Conservation (phyloP, 2,888 invertebrate species). For the Creontiades dilutus region DNA sequence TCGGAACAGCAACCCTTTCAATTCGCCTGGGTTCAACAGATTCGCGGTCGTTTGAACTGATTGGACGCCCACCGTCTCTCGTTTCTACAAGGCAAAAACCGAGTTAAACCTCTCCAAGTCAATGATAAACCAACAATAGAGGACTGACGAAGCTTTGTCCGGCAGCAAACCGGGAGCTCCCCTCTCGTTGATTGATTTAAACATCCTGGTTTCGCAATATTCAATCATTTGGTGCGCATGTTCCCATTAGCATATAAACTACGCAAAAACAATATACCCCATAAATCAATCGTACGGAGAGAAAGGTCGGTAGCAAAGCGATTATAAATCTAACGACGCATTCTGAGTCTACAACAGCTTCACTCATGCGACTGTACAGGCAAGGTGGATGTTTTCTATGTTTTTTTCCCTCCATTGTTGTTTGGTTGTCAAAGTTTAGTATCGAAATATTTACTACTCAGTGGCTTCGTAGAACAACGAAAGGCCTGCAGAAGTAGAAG, state of each 20-base stretch:
- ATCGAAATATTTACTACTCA: background rate
- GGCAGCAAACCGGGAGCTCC: background rate
- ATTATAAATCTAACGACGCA: constrained; percentile 65
- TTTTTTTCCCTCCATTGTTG: background rate
- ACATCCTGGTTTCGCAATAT: constrained; percentile 69
- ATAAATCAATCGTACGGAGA: constrained; percentile 57
- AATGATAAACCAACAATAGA: constrained; percentile 61
- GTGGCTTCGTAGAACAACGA: too few relatives aligned
- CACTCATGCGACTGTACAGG: background rate
- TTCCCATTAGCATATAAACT: constrained; percentile 64
- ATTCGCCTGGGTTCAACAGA: too few relatives aligned
- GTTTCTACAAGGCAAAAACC: constrained; percentile 20
- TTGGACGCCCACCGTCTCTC: background rate
- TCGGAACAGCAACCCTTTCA: too few relatives aligned
- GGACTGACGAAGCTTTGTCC: constrained; percentile 61
- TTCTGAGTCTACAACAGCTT: constrained; percentile 5
- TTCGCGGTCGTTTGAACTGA: background rate
- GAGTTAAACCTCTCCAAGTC: constrained; percentile 26
- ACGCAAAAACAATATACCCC: constrained; percentile 56
- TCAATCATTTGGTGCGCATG: constrained; percentile 60
- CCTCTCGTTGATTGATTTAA: constrained; percentile 64
- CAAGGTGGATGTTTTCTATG: constrained; percentile 3
- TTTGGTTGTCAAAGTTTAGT: background rate
- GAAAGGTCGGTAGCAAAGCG: constrained; percentile 51
- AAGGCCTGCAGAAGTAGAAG: too few relatives aligned